Percentiles rank a stretch among this genome's conserved stretches.
phyloP scores from a whole-genome alignment of 2,888 invertebrate species.

The Megalurothrips usitatus region DNA sequence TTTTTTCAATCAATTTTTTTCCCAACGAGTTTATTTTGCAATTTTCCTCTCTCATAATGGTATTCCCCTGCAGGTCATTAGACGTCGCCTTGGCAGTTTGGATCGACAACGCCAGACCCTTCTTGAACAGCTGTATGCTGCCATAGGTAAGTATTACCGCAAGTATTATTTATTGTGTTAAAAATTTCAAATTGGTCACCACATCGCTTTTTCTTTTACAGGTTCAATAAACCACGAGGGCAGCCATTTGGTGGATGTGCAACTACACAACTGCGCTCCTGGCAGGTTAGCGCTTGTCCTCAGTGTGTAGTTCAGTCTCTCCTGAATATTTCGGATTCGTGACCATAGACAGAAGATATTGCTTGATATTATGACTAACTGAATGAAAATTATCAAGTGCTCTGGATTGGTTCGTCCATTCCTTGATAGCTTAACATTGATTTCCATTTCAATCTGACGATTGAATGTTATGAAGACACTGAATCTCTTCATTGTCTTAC shows the following conservation, averaged over 20 bases:
- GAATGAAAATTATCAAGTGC: slow-evolving; percentile 15
- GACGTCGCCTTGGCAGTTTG: slow-evolving; percentile 5
- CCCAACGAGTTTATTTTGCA: neutral
- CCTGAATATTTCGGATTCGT: neutral
- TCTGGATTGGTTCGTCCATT: neutral
- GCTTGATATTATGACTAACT: slow-evolving; percentile 14
- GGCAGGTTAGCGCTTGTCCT: slow-evolving; percentile 16
- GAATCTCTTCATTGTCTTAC: neutral
- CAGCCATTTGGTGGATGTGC: slow-evolving; percentile 6
- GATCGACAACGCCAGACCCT: slow-evolving; percentile 9
- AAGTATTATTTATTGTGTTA: neutral
- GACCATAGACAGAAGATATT: slow-evolving; percentile 15
- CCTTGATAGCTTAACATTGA: neutral
- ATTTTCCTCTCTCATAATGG: neutral
- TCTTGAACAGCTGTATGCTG: slow-evolving; percentile 9
- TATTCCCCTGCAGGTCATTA: neutral
- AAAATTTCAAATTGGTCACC: neutral
- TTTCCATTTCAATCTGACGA: neutral
- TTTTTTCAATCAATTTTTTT: neutral
- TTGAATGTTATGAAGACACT: neutral
- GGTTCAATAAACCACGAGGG: slow-evolving; percentile 4
- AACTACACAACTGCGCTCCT: slow-evolving; percentile 17
- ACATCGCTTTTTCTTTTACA: neutral
- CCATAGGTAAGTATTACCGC: neutral
- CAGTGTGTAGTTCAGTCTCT: slow-evolving; percentile 20